These are phyloP conservation scores for Monarcha castaneiventris DNA, from an alignment of 2,113 vertebrate species.

Conservation along the genomic window DNA sequence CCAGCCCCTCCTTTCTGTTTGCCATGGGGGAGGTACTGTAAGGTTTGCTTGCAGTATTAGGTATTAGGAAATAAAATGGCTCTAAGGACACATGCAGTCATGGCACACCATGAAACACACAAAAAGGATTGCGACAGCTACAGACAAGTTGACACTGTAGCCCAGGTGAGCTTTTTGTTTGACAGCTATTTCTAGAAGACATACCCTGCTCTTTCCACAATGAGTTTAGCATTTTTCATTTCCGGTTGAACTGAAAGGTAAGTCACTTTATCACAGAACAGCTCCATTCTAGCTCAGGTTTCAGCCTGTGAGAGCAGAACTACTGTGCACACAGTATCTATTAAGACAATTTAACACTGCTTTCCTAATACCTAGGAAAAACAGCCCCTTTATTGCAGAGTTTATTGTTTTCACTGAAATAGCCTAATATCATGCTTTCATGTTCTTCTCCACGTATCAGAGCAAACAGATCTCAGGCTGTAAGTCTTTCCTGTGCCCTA, in stretches of 20 bases:
- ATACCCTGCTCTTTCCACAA: not conserved
- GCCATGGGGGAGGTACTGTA: not conserved
- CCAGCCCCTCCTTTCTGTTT: not conserved
- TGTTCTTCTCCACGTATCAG: not conserved
- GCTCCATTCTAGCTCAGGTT: not conserved
- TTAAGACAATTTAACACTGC: not conserved
- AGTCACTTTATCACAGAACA: not conserved
- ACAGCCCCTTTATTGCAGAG: not conserved
- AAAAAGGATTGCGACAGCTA: not conserved
- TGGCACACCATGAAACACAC: not conserved
- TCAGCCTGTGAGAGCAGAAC: not conserved
- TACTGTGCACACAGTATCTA: not conserved
- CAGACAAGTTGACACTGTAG: not conserved
- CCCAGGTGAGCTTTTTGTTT: not conserved
- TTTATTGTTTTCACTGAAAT: not conserved
- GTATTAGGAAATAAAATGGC: not conserved
- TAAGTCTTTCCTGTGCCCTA: not conserved
- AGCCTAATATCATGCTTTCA: not conserved
- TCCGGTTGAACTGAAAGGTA: not conserved
- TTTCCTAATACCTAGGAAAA: not conserved
- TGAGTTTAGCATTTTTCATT: not conserved
- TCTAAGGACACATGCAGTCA: not conserved
- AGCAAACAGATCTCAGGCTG: not conserved
- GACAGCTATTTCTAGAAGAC: not conserved
- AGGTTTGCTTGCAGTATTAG: not conserved